Evolutionary conservation across 2,888 invertebrate genomes (phyloP), one percentile per base, ranked within the genome.

Genomic region (Eurois occulta): DNA sequence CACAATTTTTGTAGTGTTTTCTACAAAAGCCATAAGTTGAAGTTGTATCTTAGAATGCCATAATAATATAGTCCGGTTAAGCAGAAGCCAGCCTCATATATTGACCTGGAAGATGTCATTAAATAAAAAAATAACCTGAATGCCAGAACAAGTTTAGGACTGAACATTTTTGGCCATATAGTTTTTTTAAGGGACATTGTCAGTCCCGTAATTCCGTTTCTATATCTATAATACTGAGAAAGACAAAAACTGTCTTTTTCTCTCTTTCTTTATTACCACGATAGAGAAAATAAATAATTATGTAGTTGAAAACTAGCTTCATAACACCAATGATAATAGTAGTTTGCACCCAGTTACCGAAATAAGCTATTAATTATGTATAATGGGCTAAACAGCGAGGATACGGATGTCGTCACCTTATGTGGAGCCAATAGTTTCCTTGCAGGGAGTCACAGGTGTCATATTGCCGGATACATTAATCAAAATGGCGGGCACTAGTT

Each of bases 381-480:
- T 81, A 72, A 75, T 69, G 35, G 35, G 38, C 24, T 64, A 41
- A 81, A 74, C 60, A 77, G 28, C 75, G 66, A 76, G 52, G 72
- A 46, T 75, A 74, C 82, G 86, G 83, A 86, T 83, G 87, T 87
- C 81, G 73, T 66, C 81, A 60, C 86, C 85, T 82, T 86, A 81
- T 76, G 79, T 79, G 83, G 80, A 77, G 72, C 85, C 85, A 88
- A 91, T 87, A 86, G 86, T 80, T 86, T 85, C 89, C 88, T 88
- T 87, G 88, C 83, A 84, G 66, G 89, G 86, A 81, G 76, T 77
- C 86, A 85, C 89, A 89, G 89, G 91, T 91, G 92, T 90, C 89
- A 83, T 78, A 88, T 89, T 88, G 87, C 89, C 90, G 91, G 91
- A 91, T 83, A 89, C 91, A 92, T 93, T 91, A 90, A 91, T 93